Evolutionary conservation across 2,888 invertebrate genomes (phyloP), one percentile per base, ranked within the genome.

Genomic region (Nymphalis urticae): DNA sequence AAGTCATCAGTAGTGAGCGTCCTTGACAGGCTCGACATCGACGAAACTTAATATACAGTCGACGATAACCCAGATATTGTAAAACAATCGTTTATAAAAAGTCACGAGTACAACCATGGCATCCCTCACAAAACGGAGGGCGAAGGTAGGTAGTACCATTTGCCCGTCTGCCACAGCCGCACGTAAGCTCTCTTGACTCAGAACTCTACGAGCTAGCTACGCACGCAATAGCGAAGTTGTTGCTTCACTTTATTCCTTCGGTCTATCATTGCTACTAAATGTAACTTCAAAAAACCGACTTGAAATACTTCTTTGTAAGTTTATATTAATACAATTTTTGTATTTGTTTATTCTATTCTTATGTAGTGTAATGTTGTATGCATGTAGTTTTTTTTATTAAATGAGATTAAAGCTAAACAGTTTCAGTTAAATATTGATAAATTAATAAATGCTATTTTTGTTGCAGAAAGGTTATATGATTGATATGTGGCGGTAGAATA

Each of bases 41-140:
- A 89, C 89, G 90, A 85, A 90, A 89, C 87, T 87, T 86, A 89
- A 90, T 92, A 92, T 89, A 85, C 85, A 78, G 82, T 81, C 79
- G 83, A 85, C 87, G 83, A 85, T 92, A 91, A 92, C 92, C 91
- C 86, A 89, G 91, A 88, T 92, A 88, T 86, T 78, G 87, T 86
- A 87, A 85, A 83, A 82, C 82, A 83, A 86, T 79, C 83, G 80
- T 82, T 82, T 81, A 82, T 84, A 86, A 88, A 87, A 88, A 87
- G 82, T 80, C 79, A 82, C 82, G 85, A 89, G 89, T 87, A 83
- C 85, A 80, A 73, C 69, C 73, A 78, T 81, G 85, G 82, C 80
- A 84, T 81, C 81, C 87, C 83, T 76, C 75, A 73, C 72, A 70
- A 71, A 71, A 70, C 72, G 80, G 76, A 73, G 72, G 76, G 70